phyloP scores from a whole-genome alignment of 2,113 vertebrate genomes.

The Mormoops blainvillei region DNA sequence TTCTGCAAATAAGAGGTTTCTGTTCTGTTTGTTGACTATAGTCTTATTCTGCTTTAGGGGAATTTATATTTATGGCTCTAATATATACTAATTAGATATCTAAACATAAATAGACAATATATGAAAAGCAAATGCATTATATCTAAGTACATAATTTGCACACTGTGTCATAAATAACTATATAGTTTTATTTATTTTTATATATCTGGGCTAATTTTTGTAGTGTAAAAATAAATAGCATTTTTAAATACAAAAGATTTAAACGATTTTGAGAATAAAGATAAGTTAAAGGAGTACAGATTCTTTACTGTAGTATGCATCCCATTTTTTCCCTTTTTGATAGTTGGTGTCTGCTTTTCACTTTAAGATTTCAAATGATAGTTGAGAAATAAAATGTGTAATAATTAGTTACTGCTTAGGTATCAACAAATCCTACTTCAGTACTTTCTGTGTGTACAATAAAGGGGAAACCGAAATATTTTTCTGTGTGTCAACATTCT shows the following conservation, averaged over 20 bases:
- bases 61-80: conserved; percentile 4
- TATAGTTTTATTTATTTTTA: neutral
- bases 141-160: neutral
- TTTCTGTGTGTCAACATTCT: conserved; percentile 78
- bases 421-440: conserved; percentile 71
- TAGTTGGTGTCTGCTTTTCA: conserved; percentile 52
- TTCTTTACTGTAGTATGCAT: neutral
- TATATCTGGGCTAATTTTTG: neutral
- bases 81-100: conserved; percentile 48
- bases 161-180: neutral
- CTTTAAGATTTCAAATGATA: conserved; percentile 62
- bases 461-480: conserved; percentile 57
- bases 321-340: conserved; percentile 42
- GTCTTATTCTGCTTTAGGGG: neutral
- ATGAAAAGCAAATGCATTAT: neutral
- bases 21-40: neutral
- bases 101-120: conserved; percentile 9
- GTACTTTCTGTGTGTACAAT: conserved; percentile 66
- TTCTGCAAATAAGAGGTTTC: conserved; percentile 12
- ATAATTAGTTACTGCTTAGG: conserved; percentile 75
- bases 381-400: conserved; percentile 60
- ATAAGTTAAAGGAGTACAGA: neutral
- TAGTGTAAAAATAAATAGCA: neutral
- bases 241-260: conserved; percentile 34
- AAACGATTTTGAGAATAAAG: neutral